Percentiles rank a stretch among this genome's conserved stretches.
These are phyloP conservation scores for Oryzias sinensis DNA, from an alignment of 2,797 vertebrate species.

Conservation along the genomic window DNA sequence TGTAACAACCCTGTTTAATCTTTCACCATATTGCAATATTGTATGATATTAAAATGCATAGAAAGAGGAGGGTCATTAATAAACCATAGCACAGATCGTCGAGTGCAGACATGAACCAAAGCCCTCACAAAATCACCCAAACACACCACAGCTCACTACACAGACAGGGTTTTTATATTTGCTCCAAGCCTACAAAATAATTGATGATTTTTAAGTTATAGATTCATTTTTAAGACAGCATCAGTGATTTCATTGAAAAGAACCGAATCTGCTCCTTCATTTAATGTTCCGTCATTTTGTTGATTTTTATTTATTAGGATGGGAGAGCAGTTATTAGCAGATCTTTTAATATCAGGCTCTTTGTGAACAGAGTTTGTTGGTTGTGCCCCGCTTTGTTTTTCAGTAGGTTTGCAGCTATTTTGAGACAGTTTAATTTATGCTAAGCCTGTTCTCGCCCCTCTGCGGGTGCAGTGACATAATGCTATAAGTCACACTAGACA, in stretches of 20 bases:
- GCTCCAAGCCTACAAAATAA: too few relatives aligned
- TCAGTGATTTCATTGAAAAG: not conserved
- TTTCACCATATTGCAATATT: constrained; percentile 57
- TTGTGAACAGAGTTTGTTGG: constrained; percentile 24
- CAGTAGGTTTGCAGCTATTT: constrained; percentile 69
- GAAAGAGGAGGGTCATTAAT: constrained; percentile 61
- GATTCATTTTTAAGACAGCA: too few relatives aligned
- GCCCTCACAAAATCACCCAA: constrained; percentile 2
- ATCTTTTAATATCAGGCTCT: constrained; percentile 15
- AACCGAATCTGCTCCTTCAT: constrained; percentile 9
- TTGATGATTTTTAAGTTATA: too few relatives aligned
- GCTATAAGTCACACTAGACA: constrained; percentile 78
- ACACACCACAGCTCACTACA: not conserved
- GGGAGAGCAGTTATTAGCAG: constrained; percentile 3
- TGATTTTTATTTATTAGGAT: constrained; percentile 1
- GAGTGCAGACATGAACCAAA: constrained; percentile 9
- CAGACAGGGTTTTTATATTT: too few relatives aligned
- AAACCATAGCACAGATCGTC: constrained; percentile 54
- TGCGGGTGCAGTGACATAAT: constrained; percentile 69
- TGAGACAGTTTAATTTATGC: constrained; percentile 76
- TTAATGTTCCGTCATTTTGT: constrained; percentile 1
- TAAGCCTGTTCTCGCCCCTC: constrained; percentile 67
- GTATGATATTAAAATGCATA: constrained; percentile 62
- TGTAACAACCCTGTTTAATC: constrained; percentile 49
- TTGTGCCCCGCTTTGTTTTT: constrained; percentile 49